Percentiles rank a stretch among this genome's conserved stretches.
These are phyloP conservation scores for Clistopyga incitator DNA, from an alignment of 2,888 invertebrate species.

Conservation along the genomic window DNA sequence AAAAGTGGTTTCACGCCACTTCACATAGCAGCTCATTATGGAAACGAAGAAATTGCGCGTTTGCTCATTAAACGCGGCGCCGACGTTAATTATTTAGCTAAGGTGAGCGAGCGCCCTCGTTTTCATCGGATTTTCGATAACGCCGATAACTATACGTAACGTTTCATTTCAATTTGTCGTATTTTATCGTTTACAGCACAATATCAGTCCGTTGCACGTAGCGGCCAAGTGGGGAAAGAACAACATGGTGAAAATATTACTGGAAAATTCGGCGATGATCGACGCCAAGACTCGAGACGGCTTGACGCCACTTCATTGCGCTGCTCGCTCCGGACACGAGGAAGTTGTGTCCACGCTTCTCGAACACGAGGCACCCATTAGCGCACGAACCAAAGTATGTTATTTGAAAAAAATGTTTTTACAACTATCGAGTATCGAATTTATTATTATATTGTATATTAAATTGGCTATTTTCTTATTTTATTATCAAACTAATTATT, in stretches of 20 bases:
- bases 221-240: conserved; percentile 99
- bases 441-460: too few species aligned
- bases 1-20: conserved; percentile 99
- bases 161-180: neutral
- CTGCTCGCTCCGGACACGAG: conserved; percentile 98
- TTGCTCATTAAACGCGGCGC: conserved; percentile 96
- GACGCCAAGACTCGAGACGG: conserved; percentile 98
- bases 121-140: conserved; percentile 9
- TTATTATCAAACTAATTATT: too few species aligned
- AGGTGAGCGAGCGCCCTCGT: conserved; percentile 85
- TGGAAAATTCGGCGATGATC: conserved; percentile 94
- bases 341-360: conserved; percentile 96
- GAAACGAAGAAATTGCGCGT: conserved; percentile 96
- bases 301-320: conserved; percentile 98
- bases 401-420: neutral
- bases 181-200: conserved; percentile 87
- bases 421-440: too few species aligned
- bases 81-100: conserved; percentile 97
- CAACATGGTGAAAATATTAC: conserved; percentile 94
- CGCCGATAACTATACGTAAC: neutral
- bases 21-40: conserved; percentile 99
- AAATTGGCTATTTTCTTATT: too few species aligned
- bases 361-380: conserved; percentile 95
- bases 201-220: conserved; percentile 99
- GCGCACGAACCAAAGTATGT: conserved; percentile 96